These are phyloP conservation scores for Hyposoter didymator DNA, from an alignment of 2,888 invertebrate genomes.

Conservation along the genomic window DNA sequence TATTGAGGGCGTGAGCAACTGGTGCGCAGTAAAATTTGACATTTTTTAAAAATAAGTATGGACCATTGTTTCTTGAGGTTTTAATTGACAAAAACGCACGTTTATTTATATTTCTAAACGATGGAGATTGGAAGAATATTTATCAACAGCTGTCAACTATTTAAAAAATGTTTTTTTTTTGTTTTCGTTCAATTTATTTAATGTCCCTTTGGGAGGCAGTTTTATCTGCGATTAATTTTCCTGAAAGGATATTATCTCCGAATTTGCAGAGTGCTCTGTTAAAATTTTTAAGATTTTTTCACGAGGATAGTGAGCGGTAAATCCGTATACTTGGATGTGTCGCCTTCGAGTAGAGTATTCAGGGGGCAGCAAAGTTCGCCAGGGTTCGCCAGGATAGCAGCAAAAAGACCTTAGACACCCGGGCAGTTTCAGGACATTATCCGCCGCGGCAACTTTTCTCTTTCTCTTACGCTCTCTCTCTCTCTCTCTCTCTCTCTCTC, in stretches of 20 bases:
- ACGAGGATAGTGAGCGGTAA: slow-evolving; percentile 12
- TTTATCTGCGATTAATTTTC: neutral
- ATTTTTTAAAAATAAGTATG: no score
- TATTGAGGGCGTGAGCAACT: neutral
- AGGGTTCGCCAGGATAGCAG: slow-evolving; percentile 60
- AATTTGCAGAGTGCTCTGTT: slow-evolving; percentile 7
- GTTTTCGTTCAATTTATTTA: neutral
- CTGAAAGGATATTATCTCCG: slow-evolving; percentile 7
- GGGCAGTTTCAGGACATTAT: slow-evolving; percentile 65
- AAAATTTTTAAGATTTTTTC: slow-evolving; percentile 15
- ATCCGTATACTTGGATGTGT: slow-evolving; percentile 53
- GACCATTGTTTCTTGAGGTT: neutral
- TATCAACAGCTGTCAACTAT: neutral
- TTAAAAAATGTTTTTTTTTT: neutral
- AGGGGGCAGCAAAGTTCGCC: slow-evolving; percentile 56
- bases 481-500: slow-evolving; percentile 21
- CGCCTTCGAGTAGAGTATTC: slow-evolving; percentile 60
- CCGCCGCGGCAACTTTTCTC: slow-evolving; percentile 51
- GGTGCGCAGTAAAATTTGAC: no score
- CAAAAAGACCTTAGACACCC: slow-evolving; percentile 61
- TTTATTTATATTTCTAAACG: neutral
- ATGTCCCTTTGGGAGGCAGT: neutral
- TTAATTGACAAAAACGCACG: neutral
- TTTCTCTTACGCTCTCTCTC: slow-evolving; percentile 27
- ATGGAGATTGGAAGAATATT: neutral